Base-by-base conservation (phyloP, 1,140 invertebrate species). In the Atta texana region DNA sequence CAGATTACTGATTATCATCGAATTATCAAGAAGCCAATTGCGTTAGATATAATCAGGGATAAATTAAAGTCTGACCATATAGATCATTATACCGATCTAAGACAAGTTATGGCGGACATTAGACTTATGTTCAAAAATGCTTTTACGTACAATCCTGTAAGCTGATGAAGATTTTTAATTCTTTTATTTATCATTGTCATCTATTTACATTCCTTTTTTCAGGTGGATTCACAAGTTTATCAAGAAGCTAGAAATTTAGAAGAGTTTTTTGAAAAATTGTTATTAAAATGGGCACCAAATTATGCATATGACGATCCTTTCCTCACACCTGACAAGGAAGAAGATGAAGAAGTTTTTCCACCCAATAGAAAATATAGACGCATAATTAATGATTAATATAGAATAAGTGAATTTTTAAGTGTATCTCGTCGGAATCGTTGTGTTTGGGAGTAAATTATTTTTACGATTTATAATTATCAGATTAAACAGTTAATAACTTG, bases 51-150 rank as follows among this genome's bases (percentile, higher is more conserved):
- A 77, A 97, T 99, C 89, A 96, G 97, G 91, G 96, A 96, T 85
- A 98, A 97, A 95, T 94, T 99, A 89, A 97, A 97, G 93, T 96
- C 97, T 82, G 96, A 96, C 88, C 96, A 96, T 92, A 96, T 96
- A 61, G 96, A 97, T 92, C 97, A 97, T 93, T 99, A 99, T 94
- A 96, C 96, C 88, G 96, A 96, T 91, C 96, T 98, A 66, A 96
- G 97, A 89, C 97, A 98, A 89, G 97, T 98, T 92, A 96, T 99
- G 71, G 95, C 96, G 64, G 98, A 99, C 95, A 97, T 98, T 74
- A 96, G 98, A 85, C 96, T 98, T 86, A 97, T 99, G 93, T 98
- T 99, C 95, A 97, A 97, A 93, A 98, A 98, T 95, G 98, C 98
- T 74, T 98, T 97, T 93, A 96, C 95, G 18, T 98, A 97, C 93